Evolutionary conservation across 2,113 vertebrate species (phyloP).

Genomic region (Pogonocichla stellata): DNA sequence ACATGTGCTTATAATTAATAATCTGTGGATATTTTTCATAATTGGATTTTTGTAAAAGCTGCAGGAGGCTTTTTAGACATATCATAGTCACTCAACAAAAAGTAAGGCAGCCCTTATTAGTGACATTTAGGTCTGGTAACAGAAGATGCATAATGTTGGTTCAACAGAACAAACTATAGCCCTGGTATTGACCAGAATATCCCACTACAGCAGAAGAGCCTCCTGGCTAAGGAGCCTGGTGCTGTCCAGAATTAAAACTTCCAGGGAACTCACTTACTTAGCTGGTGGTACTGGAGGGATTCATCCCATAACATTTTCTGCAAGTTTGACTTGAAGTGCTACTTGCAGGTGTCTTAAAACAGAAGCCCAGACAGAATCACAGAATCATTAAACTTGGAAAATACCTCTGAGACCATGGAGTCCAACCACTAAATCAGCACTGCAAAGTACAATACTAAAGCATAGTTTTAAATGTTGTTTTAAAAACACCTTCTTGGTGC

Average conservation of each 20-base stretch:
- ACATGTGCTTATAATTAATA: background rate
- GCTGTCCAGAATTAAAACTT: background rate
- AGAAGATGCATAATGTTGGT: background rate
- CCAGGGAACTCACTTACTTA: background rate
- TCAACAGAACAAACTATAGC: background rate
- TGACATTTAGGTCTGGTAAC: constrained; percentile 16
- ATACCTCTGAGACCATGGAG: background rate
- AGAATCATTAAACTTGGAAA: background rate
- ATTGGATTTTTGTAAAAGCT: background rate
- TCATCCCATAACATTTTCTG: background rate
- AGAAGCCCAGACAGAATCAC: background rate
- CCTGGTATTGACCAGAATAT: background rate
- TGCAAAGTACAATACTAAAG: background rate
- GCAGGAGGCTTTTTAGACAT: background rate
- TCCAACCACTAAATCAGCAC: background rate
- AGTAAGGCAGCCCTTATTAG: background rate
- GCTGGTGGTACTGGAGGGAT: background rate
- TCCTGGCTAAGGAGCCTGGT: background rate
- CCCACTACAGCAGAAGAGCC: background rate
- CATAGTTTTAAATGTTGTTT: constrained; percentile 24
- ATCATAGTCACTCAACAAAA: constrained; percentile 7
- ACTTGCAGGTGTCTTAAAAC: background rate
- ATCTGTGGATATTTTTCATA: background rate
- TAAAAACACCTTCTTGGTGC: constrained; percentile 29
- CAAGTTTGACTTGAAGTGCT: background rate